Base-by-base conservation (phyloP, 2,113 vertebrate genomes). In the Dipodomys stephensi region DNA sequence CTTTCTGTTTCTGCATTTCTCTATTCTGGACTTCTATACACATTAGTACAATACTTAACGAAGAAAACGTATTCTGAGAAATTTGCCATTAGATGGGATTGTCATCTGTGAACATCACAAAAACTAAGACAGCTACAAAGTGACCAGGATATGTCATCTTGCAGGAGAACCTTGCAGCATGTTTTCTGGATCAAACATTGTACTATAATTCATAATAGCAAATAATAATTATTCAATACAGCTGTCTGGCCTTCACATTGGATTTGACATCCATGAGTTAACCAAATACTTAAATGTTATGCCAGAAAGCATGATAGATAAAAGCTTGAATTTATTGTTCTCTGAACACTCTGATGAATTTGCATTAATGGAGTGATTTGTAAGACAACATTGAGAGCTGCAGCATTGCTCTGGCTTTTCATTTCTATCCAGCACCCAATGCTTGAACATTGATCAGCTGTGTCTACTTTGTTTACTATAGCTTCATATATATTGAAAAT, bases 321-420 rank as follows among this genome's bases (percentile, higher is more conserved):
- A 60, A 23, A 39, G 16, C 16, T 64, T 64, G 57, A 81, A 35
- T 27, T 39, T 25, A 5, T 71, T 84, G 1, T 11, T 22, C 6
- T 87, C 39, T 87, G 49, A 89, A 53, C n/a, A n/a, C 46, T 39
- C 39, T 39, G 27, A 7, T 23, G 19, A 44, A 19, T 60, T 32
- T 39, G 16, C 57, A n/a, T 2, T 71, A 39, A 30, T 89, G n/a
- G 69, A 16, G 20, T 60, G 11, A 15, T 39, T 25, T n/a, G 2
- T 60, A 80, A 39, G 30, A 1, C 9, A 68, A 20, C 3, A 11
- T 12, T 49, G 7, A 11, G 23, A 39, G 57, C 20, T 22, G 18
- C 22, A 44, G 28, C 39, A 2, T 2, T 0, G 8, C 4, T 1
- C 20, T 62, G 4, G 4, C 20, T 25, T 9, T 35, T 25, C 20